These are phyloP conservation scores for Camponotus floridanus DNA, from an alignment of 1,140 invertebrate genomes.

Conservation along the genomic window DNA sequence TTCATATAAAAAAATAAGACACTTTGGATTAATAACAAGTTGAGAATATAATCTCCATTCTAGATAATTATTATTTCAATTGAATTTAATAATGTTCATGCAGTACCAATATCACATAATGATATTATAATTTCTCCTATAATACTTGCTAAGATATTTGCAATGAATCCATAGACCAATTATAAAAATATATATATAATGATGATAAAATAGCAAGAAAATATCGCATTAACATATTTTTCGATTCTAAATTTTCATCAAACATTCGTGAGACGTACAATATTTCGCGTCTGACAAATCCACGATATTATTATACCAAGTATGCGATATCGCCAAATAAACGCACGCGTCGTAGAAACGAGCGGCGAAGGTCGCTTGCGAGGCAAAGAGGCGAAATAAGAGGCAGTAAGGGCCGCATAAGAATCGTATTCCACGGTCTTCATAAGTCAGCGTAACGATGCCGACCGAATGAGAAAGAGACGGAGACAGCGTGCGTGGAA, in stretches of 20 bases:
- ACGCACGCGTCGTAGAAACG: slow-evolving; percentile 26
- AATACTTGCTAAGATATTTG: neutral
- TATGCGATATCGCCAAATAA: slow-evolving; percentile 40
- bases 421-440: slow-evolving; percentile 71
- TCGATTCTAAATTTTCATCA: slow-evolving; percentile 18
- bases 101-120: neutral
- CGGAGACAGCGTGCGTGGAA: neutral
- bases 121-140: slow-evolving; percentile 6
- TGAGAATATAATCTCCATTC: neutral
- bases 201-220: neutral
- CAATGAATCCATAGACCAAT: neutral
- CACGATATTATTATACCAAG: slow-evolving; percentile 50
- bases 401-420: slow-evolving; percentile 65
- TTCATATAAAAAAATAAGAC: slow-evolving; percentile 48
- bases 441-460: slow-evolving; percentile 72
- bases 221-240: neutral
- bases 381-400: slow-evolving; percentile 67
- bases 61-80: neutral
- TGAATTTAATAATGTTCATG: neutral
- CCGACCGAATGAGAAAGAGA: slow-evolving; percentile 69
- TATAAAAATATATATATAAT: neutral
- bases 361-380: slow-evolving; percentile 55
- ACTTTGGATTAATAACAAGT: slow-evolving; percentile 61
- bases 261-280: neutral
- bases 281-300: slow-evolving; percentile 47